Conservation (phyloP, 53 echinoderm and acorn worm genomes). For the Holothuria scabra region DNA sequence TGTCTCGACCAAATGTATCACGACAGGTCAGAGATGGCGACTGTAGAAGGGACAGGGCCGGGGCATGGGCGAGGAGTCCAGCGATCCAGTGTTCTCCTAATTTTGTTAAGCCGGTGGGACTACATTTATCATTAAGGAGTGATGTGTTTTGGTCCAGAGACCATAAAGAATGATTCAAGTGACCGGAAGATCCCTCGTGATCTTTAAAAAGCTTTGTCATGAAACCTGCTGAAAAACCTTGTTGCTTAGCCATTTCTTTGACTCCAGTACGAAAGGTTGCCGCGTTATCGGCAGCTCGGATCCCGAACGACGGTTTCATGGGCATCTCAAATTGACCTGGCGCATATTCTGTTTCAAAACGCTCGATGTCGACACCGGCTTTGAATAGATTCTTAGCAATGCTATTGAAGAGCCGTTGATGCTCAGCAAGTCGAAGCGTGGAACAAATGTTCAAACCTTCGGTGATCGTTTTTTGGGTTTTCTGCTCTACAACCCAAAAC, state of each 20-base stretch:
- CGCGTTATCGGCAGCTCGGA: conserved; percentile 15
- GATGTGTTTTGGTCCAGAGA: background rate
- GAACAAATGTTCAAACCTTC: background rate
- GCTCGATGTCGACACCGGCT: conserved; percentile 37
- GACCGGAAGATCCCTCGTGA: background rate
- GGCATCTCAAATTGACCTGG: conserved; percentile 36
- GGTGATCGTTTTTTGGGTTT: background rate
- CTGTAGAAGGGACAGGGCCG: conserved; percentile 8
- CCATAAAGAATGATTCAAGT: conserved; percentile 17
- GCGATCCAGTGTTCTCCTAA: conserved; percentile 2
- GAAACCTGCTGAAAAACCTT: background rate
- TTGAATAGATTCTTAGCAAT: conserved; percentile 1
- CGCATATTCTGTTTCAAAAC: conserved; percentile 5
- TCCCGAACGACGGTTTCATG: conserved; percentile 40
- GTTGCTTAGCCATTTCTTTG: conserved; percentile 32
- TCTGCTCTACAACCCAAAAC: background rate
- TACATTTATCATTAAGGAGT: background rate
- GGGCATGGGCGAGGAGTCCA: conserved; percentile 33
- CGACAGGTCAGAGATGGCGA: conserved; percentile 20
- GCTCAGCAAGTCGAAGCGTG: background rate
- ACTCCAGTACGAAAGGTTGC: conserved; percentile 25
- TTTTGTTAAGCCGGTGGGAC: background rate
- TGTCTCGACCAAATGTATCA: background rate
- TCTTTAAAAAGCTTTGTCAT: conserved; percentile 24
- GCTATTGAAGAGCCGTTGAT: background rate